These are phyloP conservation scores for Heterotis niloticus DNA, from an alignment of 2,113 vertebrate species.

Conservation along the genomic window DNA sequence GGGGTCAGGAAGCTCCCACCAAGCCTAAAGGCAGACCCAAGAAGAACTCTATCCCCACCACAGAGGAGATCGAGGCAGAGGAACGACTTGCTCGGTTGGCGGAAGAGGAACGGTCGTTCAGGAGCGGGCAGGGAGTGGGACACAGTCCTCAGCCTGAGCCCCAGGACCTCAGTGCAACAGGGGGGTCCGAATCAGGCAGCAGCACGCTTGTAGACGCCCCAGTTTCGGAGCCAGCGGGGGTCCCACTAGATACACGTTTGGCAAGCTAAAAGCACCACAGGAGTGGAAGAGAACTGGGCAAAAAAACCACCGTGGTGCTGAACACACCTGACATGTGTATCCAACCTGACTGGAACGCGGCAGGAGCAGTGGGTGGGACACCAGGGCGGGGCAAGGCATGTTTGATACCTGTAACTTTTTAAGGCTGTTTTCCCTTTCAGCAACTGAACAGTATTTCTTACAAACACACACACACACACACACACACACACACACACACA, in stretches of 20 bases:
- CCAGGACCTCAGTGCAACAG: slow-evolving; percentile 44
- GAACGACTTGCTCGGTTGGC: slow-evolving; percentile 75
- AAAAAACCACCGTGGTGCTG: slow-evolving; percentile 45
- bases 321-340: not conserved
- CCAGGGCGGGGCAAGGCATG: not conserved
- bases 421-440: not conserved
- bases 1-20: slow-evolving; percentile 93
- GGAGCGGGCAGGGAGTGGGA: slow-evolving; percentile 11
- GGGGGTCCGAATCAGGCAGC: slow-evolving; percentile 47
- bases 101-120: slow-evolving; percentile 53
- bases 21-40: slow-evolving; percentile 97
- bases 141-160: slow-evolving; percentile 52
- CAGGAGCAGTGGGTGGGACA: not conserved
- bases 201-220: slow-evolving; percentile 15
- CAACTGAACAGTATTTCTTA: slow-evolving; percentile 1
- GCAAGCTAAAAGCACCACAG: slow-evolving; percentile 57
- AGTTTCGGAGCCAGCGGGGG: slow-evolving; percentile 31
- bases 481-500: not conserved
- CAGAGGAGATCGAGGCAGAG: slow-evolving; percentile 93
- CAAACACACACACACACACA: not conserved
- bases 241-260: slow-evolving; percentile 48
- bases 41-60: slow-evolving; percentile 97
- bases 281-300: not conserved
- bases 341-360: not conserved
- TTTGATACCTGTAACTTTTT: not conserved